Conservation (phyloP, 2,797 vertebrate species). For the Danio tinwini region DNA sequence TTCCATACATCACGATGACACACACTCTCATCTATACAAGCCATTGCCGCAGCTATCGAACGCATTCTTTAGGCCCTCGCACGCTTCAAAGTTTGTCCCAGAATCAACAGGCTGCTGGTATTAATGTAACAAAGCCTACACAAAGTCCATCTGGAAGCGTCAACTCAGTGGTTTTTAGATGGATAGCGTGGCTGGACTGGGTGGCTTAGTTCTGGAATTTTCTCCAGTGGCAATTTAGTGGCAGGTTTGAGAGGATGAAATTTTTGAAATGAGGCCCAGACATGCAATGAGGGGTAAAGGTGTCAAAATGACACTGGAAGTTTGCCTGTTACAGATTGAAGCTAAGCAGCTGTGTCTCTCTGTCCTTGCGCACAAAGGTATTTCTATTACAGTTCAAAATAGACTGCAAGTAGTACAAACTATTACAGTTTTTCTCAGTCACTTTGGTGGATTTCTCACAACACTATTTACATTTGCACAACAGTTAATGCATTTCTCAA, state of each 20-base stretch:
- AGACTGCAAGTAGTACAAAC: too few relatives aligned
- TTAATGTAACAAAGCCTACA: slow-evolving; percentile 66
- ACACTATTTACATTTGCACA: too few relatives aligned
- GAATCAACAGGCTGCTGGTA: slow-evolving; percentile 57
- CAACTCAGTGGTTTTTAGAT: slow-evolving; percentile 20
- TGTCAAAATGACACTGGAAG: slow-evolving; percentile 34
- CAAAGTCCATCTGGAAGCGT: slow-evolving; percentile 55
- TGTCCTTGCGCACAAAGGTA: background rate
- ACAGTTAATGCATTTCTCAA: too few relatives aligned
- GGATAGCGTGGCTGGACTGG: slow-evolving; percentile 9
- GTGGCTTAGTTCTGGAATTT: slow-evolving; percentile 43
- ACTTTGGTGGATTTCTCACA: too few relatives aligned
- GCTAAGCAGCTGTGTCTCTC: background rate
- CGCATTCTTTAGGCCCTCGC: slow-evolving; percentile 44
- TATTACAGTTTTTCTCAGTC: too few relatives aligned
- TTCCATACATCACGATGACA: slow-evolving; percentile 5
- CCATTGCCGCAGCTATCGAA: slow-evolving; percentile 10
- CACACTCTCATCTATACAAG: slow-evolving; percentile 13
- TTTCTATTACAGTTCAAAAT: background rate
- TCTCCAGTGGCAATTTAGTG: slow-evolving; percentile 33
- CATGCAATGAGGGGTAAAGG: slow-evolving; percentile 11
- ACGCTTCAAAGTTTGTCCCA: slow-evolving; percentile 44
- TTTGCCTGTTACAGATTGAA: slow-evolving; percentile 24
- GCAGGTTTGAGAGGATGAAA: slow-evolving; percentile 25
- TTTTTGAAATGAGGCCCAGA: slow-evolving; percentile 33